Evolutionary conservation across 1,140 invertebrate species (phyloP), one percentile per base, ranked within the genome.

Genomic region (Drosophila saltans): DNA sequence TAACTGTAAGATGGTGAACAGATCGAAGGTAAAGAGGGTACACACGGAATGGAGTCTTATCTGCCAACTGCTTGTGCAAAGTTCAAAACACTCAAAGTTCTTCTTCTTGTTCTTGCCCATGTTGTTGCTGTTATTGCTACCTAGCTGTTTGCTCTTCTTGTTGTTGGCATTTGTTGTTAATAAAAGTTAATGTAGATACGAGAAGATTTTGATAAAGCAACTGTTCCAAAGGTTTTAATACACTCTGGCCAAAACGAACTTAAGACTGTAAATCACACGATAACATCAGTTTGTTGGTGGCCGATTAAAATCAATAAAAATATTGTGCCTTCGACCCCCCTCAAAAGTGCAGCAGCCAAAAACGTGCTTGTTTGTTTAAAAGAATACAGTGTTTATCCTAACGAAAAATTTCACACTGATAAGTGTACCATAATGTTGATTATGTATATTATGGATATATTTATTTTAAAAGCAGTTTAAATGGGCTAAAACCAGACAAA

Each of bases 281-380:
- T 78, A 62, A 24, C 68, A 16, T 4, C 9, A 74, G 59, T 63
- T 69, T 30, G 55, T 66, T 73, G 41, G 68, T 41, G 7, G 56
- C 64, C 66, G 84, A 89, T 89, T 89, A 89, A 89, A 88, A 89
- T 89, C 85, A 89, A 89, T 89, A 90, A 74, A 75, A 60, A 52
- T 26, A 57, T 16, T 16, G 26, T 39, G 40, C 66, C 40, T 72
- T 69, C 62, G 62, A 72, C 43, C 65, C 66, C 57, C 60, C 28
- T 24, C 21, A 8, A 9, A 3, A 52, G 28, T 24, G 16, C 68
- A 45, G 61, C 55, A 52, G 58, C 63, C 30, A 26, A 69, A 62
- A 81, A 69, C 69, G 75, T 78, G 68, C 55, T 78, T 58, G 60
- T 33, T 58, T 68, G 40, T 59, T 48, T 43, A 6, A 3, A 6